Conservation (phyloP, 2,113 vertebrate species). For the Ochotona curzoniae region DNA sequence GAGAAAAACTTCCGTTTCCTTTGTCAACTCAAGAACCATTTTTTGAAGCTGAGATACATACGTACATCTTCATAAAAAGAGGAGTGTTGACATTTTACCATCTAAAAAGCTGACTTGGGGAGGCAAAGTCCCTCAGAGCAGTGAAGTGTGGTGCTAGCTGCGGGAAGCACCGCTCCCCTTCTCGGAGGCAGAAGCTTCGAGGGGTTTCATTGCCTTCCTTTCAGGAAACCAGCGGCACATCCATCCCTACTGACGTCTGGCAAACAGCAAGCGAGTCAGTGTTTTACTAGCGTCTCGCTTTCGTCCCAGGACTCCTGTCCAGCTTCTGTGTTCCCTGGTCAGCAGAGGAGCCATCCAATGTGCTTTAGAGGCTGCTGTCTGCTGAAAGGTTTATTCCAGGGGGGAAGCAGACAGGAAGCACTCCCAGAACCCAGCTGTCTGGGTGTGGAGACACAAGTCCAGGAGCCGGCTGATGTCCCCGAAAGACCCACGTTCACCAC, state of each 20-base stretch:
- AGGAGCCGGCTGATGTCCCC: conserved; percentile 35
- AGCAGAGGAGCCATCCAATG: background rate
- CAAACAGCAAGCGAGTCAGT: conserved; percentile 43
- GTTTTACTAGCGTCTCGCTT: conserved; percentile 63
- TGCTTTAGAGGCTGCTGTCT: background rate
- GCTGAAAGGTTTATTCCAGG: conserved; percentile 56
- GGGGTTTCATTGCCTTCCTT: conserved; percentile 36
- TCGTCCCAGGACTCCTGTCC: conserved; percentile 21
- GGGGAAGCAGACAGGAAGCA: conserved; percentile 74
- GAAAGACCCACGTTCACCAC: conserved; percentile 58
- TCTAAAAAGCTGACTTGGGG: too few relatives aligned
- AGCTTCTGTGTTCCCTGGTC: background rate
- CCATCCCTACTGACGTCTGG: conserved; percentile 24
- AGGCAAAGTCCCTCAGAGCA: background rate
- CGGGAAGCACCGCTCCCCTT: background rate
- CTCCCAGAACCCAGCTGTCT: background rate
- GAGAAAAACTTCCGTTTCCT: background rate
- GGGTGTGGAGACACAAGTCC: conserved; percentile 53
- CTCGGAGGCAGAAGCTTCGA: background rate
- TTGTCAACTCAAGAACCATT: background rate
- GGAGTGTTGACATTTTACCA: too few relatives aligned
- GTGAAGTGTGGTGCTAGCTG: background rate
- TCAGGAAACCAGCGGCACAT: conserved; percentile 51
- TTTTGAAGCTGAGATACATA: background rate
- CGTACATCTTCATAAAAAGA: background rate